Evolutionary conservation across 2,113 vertebrate genomes (phyloP).

Genomic region (Acrocephalus kingi): DNA sequence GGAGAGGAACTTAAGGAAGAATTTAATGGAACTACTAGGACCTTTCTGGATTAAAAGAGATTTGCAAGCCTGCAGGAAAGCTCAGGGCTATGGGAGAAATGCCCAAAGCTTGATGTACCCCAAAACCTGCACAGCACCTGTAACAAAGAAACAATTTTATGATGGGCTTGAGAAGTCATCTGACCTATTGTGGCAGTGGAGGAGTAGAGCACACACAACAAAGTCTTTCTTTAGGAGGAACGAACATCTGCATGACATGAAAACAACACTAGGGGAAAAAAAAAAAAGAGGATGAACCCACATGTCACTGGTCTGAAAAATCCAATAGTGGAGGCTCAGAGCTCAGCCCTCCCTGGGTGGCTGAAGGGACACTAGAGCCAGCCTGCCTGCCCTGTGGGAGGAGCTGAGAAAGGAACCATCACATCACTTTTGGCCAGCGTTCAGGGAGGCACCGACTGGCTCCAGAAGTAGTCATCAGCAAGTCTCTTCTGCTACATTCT

Average conservation of each 20-base stretch:
- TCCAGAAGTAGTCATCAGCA: background rate
- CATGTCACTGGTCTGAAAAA: background rate
- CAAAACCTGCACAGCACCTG: background rate
- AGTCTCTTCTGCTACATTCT: background rate
- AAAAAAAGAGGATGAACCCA: background rate
- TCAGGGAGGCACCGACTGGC: background rate
- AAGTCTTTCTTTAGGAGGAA: background rate
- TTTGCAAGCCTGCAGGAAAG: background rate
- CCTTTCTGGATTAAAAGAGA: background rate
- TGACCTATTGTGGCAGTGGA: background rate
- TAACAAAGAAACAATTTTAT: background rate
- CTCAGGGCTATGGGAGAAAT: background rate
- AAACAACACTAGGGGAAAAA: background rate
- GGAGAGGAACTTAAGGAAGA: background rate
- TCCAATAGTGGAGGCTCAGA: background rate
- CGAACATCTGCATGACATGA: background rate
- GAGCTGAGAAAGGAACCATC: background rate
- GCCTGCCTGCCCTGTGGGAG: background rate
- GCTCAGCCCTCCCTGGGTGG: background rate
- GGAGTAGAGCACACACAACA: background rate
- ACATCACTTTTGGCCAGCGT: background rate
- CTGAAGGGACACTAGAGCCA: background rate
- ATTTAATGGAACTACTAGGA: background rate
- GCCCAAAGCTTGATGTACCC: background rate
- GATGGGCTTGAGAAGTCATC: background rate